Evolutionary conservation across 2,888 invertebrate species (phyloP), one percentile per base, ranked within the genome.

Genomic region (Hyposoter dolosus): DNA sequence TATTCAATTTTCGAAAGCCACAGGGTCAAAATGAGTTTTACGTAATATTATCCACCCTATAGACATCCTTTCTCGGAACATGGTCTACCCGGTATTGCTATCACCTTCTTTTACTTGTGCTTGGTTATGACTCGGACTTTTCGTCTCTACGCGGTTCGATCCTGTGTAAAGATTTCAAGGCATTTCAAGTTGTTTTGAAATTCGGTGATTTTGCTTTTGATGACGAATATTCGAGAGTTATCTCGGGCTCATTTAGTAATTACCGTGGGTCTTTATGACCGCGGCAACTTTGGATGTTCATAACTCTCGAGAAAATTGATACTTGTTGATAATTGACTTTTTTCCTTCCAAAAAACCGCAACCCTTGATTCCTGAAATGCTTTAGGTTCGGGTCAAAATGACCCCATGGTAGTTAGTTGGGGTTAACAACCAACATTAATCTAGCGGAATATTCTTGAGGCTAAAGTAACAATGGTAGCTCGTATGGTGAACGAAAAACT

Each of bases 1-100:
- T 82, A 87, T 87, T 86, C 77, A 86, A 87, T 87, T 86, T 87
- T 77, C 78, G 72, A 84, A 85, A 87, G 84, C 84, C 83, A 50
- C 80, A 72, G 77, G 68, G 60, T 71, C 84, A 82, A 71, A 84
- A 82, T 78, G 82, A 80, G 74, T 78, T 86, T 80, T 47, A 63
- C 78, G 85, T 82, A 78, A 84, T 86, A 84, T 87, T 69, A 72
- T 78, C 23, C 72, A n/a, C 68, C 56, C 17, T 68, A 82, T 28
- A 83, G 65, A 40, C 78, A 43, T 78, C 78, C 82, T 35, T 10
- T 60, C 72, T 47, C 23, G 45, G 19, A 50, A 50, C 60, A 56
- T 60, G 60, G 74, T 28, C 60, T 43, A 43, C 56, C 74, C 28
- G 19, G 15, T 43, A 45, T 69, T 40, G 32, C 47, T 17, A 32